Conservation (phyloP, 1,140 invertebrate species). For the Drosophila erecta region DNA sequence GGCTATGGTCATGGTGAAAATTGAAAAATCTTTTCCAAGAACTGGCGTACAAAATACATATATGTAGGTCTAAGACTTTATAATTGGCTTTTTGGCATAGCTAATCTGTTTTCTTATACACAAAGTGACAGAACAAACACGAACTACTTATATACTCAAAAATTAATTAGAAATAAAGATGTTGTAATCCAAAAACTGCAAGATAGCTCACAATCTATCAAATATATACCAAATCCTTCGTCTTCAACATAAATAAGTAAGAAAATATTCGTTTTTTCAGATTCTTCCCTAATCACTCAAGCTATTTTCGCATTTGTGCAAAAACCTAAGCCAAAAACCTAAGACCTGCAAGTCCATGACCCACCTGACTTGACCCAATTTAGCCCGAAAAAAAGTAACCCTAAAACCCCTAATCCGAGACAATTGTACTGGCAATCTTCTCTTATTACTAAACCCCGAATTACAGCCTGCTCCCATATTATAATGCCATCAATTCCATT, state of each 20-base stretch:
- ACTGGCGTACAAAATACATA: background rate
- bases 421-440: constrained; percentile 30
- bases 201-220: background rate
- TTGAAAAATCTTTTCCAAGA: constrained; percentile 25
- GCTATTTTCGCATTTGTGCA: background rate
- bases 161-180: background rate
- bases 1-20: constrained; percentile 5
- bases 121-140: background rate
- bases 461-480: constrained; percentile 46
- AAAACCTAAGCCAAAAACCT: background rate
- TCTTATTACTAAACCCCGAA: constrained; percentile 44
- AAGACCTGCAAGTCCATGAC: constrained; percentile 5
- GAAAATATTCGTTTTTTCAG: background rate
- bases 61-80: background rate
- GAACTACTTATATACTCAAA: background rate
- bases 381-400: constrained; percentile 19
- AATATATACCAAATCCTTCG: too few species aligned
- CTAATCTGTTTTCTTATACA: constrained; percentile 25
- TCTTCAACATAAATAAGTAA: background rate
- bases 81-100: constrained; percentile 6
- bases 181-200: background rate
- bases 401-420: constrained; percentile 42
- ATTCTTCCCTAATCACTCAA: background rate
- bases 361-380: constrained; percentile 44
- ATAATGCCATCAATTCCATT: constrained; percentile 54